Conservation (phyloP, 1,140 invertebrate species). For the Geopemphigus sp. region DNA sequence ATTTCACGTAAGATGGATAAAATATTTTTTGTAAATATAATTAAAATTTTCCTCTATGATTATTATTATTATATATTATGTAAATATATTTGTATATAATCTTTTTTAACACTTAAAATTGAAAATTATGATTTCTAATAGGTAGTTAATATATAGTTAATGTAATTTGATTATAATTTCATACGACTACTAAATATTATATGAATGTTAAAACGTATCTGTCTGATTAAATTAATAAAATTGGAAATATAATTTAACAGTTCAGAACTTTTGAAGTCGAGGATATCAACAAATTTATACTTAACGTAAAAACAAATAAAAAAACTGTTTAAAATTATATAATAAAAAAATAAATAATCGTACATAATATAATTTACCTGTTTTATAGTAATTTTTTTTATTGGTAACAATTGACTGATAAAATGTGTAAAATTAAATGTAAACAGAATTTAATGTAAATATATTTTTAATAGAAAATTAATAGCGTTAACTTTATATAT, state of each 20-base stretch:
- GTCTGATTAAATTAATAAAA: conserved; percentile 37
- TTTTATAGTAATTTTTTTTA: conserved; percentile 14
- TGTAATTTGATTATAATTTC: conserved; percentile 26
- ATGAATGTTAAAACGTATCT: conserved; percentile 6
- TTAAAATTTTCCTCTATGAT: conserved; percentile 34
- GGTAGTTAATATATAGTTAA: background rate
- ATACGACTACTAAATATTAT: conserved; percentile 27
- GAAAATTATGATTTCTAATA: conserved; percentile 38
- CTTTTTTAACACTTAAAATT: conserved; percentile 15
- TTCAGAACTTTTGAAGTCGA: conserved; percentile 18
- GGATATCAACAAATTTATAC: conserved; percentile 7
- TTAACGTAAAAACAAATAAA: conserved; percentile 39
- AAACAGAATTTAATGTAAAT: too few species aligned
- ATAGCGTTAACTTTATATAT: conserved; percentile 4
- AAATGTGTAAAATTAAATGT: conserved; percentile 20
- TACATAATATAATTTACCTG: background rate
- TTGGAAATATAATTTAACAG: conserved; percentile 8
- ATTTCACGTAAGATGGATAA: conserved; percentile 20
- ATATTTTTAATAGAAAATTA: conserved; percentile 10
- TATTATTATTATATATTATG: conserved; percentile 29
- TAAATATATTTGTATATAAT: conserved; percentile 7
- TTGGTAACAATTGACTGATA: conserved; percentile 46
- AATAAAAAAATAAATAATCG: conserved; percentile 39
- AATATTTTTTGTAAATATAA: conserved; percentile 33
- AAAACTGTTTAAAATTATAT: conserved; percentile 37